Evolutionary conservation across 2,113 vertebrate species (phyloP), one percentile per base, ranked within the genome.

Genomic region (Microcebus ravelobensis): DNA sequence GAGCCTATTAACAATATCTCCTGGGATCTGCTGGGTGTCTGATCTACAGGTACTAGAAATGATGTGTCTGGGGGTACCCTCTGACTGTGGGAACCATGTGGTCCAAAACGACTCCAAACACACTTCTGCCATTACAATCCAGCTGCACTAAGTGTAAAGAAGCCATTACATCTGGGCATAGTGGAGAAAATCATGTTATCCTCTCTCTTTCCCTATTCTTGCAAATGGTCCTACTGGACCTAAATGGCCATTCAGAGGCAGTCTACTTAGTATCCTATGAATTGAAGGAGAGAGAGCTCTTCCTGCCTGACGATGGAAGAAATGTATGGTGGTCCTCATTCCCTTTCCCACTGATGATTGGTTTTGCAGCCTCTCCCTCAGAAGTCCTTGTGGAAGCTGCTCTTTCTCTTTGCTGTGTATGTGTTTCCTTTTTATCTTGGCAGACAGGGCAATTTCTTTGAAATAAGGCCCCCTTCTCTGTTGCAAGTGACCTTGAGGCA

Each of bases 371-470:
- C 59, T 93, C 34, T 86, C 80, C 67, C 89, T 90, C 14, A 20
- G 13, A 27, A 67, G 79, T 0, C 57, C 71, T 70, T 57, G 36
- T 1, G 63, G 48, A 86, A 87, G 74, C 97, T 83, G 79, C 61
- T 96, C 65, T 80, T 96, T 90, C 87, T 87, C 87, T 84, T 89
- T 63, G 63, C 27, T 81, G 70, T 65, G 74, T 76, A 65, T 59
- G 45, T 79, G 77, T 71, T 94, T 97, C 88, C 55, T 91, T 96
- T 97, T 94, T 79, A 95, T 97, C 96, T 93, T 87, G 81, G 94
- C 93, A 96, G 96, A 95, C 96, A 94, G 50, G 91, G 79, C 92
- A 90, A 96, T 97, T 97, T 96, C 97, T 97, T 95, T 96, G 96
- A 97, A 97, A 96, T 96, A 97, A 95, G 95, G 93, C 55, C 92